Percentiles rank a stretch among this genome's conserved stretches.
Evolutionary conservation across 2,888 invertebrate species (phyloP).

Genomic region (Drosophila birchii): DNA sequence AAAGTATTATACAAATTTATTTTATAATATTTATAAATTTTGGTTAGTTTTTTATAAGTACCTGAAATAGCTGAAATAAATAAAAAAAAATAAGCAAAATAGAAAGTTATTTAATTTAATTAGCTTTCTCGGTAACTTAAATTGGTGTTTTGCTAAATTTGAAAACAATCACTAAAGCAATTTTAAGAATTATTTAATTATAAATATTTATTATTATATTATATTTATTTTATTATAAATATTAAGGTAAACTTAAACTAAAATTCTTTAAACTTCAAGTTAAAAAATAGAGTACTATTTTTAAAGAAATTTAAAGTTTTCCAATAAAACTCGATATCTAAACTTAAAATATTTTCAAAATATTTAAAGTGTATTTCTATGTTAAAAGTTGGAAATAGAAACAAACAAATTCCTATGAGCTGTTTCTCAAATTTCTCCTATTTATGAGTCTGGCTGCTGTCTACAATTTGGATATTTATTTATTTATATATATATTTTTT

Average conservation of each 20-base stretch:
- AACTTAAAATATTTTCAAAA: neutral
- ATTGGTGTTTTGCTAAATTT: neutral
- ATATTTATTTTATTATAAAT: neutral
- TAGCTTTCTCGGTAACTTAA: neutral
- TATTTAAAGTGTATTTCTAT: neutral
- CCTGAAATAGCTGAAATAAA: neutral
- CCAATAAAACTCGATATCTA: neutral
- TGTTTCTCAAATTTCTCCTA: conserved; percentile 1
- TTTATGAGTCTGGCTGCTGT: neutral
- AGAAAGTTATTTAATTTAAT: neutral
- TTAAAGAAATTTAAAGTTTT: neutral
- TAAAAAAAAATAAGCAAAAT: neutral
- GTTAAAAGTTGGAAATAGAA: neutral
- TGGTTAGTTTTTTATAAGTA: neutral
- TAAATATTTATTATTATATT: too few relatives aligned
- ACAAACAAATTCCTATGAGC: neutral
- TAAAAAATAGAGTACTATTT: too few relatives aligned
- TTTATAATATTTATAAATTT: neutral
- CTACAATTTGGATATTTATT: neutral
- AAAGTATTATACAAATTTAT: too few relatives aligned
- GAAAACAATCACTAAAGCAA: neutral
- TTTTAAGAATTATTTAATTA: neutral
- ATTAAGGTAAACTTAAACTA: neutral
- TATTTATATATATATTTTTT: conserved; percentile 1
- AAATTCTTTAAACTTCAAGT: too few relatives aligned